Base-by-base conservation (phyloP, 2,888 invertebrate species). In the Mystacides longicornis region DNA sequence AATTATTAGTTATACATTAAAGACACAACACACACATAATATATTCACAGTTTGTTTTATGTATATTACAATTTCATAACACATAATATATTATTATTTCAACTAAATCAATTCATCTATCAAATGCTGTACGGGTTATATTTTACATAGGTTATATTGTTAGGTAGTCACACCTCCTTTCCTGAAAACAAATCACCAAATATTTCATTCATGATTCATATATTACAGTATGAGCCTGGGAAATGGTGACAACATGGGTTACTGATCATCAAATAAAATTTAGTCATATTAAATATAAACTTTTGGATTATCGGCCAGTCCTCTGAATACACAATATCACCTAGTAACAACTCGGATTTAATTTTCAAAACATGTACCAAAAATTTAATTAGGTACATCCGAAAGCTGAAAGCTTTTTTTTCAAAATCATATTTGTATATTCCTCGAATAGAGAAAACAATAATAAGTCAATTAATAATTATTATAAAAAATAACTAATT, bases 361-460 rank as follows among this genome's bases (percentile, higher is more conserved):
- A 77, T 77, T 77, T 77, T 77, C 74, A 78, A 78, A 77, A 78
- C 77, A 77, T 77, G 77, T 77, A 77, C 77, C n/a, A 67, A 73
- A 61, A 37, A 16, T 37, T 27, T 57, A 59, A 60, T 59, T 58
- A 60, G 59, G 58, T 75, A 73, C 74, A 69, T 74, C 68, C 68
- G 74, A 71, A 77, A 78, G 77, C 77, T 58, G 73, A 73, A 78
- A 78, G 77, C 77, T 75, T 74, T n/a, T n/a, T n/a, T n/a, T 72
- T 68, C 67, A 76, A 77, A 76, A 72, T 37, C 3, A 37, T 37
- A 7, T n/a, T n/a, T n/a, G n/a, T n/a, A 37, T 65, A 61, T 59
- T 31, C 51, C 37, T 57, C 58, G 59, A 57, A 72, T n/a, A n/a
- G n/a, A n/a, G n/a, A n/a, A n/a, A n/a, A n/a, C n/a, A n/a, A n/a